These are phyloP conservation scores for Gymnoscopelus microlampas DNA, from an alignment of 2,797 vertebrate genomes.

Conservation along the genomic window DNA sequence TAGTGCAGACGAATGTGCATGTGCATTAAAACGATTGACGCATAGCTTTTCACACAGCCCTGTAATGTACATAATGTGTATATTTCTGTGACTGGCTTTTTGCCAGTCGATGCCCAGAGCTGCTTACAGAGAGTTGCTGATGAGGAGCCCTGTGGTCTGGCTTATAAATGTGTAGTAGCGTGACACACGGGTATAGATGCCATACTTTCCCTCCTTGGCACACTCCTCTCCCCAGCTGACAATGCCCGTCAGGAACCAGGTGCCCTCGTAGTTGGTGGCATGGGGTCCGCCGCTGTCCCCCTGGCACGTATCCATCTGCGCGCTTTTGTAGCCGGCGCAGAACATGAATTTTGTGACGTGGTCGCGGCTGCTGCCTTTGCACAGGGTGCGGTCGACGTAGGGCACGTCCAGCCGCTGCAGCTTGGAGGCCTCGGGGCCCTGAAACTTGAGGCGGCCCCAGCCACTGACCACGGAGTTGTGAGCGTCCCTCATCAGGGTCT, in stretches of 20 bases:
- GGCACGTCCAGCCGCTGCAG: conserved; percentile 89
- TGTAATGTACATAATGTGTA: not conserved
- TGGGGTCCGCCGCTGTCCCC: conserved; percentile 96
- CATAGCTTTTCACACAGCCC: not conserved
- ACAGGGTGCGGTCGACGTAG: conserved; percentile 83
- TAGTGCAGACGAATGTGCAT: not conserved
- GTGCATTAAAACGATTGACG: not conserved
- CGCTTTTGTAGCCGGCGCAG: conserved; percentile 84
- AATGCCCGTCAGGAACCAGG: conserved; percentile 93
- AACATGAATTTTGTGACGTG: conserved; percentile 89
- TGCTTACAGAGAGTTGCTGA: conserved; percentile 5
- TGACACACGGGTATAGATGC: conserved; percentile 92
- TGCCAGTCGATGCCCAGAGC: not conserved
- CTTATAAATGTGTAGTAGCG: conserved; percentile 81
- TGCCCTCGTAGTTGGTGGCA: conserved; percentile 80
- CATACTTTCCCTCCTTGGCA: conserved; percentile 88
- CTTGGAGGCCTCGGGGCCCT: conserved; percentile 70
- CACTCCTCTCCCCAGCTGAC: conserved; percentile 97
- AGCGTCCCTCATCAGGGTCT: conserved; percentile 74
- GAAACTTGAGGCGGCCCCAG: conserved; percentile 82
- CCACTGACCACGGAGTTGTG: conserved; percentile 86
- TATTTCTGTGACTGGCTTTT: not conserved
- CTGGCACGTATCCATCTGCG: conserved; percentile 87
- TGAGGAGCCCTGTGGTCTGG: conserved; percentile 56
- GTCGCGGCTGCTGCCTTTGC: conserved; percentile 83